These are phyloP conservation scores for Dorcus parallelipipedus DNA, from an alignment of 2,888 invertebrate species.

Conservation along the genomic window DNA sequence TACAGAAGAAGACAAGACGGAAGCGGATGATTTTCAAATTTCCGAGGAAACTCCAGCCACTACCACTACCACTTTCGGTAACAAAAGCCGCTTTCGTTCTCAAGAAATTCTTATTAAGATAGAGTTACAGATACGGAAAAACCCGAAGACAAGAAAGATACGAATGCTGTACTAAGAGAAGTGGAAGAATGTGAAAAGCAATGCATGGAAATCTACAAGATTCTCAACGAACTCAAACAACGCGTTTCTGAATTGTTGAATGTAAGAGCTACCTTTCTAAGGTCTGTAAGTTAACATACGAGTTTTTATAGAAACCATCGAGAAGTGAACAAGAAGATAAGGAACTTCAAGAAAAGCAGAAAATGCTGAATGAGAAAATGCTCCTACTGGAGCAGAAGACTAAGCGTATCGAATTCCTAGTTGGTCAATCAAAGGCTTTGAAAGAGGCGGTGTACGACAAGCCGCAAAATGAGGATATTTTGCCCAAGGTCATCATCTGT, in stretches of 20 bases:
- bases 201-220: conserved; percentile 49
- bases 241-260: conserved; percentile 43
- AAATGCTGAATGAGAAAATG: conserved; percentile 58
- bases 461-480: conserved; percentile 36
- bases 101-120: conserved; percentile 11
- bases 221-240: conserved; percentile 47
- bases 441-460: conserved; percentile 20
- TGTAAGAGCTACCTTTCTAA: conserved; percentile 32
- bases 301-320: conserved; percentile 51
- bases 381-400: conserved; percentile 61
- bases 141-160: conserved; percentile 2
- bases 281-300: not conserved
- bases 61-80: no score
- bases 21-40: conserved; percentile 2
- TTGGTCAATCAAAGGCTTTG: conserved; percentile 45
- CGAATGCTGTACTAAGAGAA: conserved; percentile 43
- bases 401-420: conserved; percentile 54
- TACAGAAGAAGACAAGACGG: conserved; percentile 3
- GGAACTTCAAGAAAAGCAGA: conserved; percentile 55
- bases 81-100: not conserved
- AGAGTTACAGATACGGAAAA: not conserved
- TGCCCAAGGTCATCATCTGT: conserved; percentile 56
- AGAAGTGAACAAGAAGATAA: conserved; percentile 57
- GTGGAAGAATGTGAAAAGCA: conserved; percentile 51
- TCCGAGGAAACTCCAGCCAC: not conserved